These are phyloP conservation scores for Chaitophorus viminalis DNA, from an alignment of 2,888 invertebrate genomes.

Conservation along the genomic window DNA sequence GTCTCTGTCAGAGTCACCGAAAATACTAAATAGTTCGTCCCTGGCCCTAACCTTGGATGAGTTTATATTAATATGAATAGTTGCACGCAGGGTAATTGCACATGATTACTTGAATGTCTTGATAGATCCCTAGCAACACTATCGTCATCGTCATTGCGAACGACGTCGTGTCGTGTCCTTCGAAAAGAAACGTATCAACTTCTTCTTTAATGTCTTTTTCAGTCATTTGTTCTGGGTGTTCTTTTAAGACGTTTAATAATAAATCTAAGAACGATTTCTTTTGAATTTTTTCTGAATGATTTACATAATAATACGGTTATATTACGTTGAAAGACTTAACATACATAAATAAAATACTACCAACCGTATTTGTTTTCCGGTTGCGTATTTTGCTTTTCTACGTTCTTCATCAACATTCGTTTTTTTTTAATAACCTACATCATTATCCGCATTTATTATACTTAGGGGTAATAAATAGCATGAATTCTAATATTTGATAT, in stretches of 20 bases:
- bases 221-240: constrained; percentile 62
- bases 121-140: constrained; percentile 69
- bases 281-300: not conserved
- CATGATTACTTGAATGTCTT: constrained; percentile 66
- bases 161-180: constrained; percentile 72
- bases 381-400: not conserved
- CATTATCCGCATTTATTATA: too few relatives aligned
- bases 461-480: too few relatives aligned
- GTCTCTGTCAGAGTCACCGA: constrained; percentile 47
- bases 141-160: constrained; percentile 69
- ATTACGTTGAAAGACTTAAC: not conserved
- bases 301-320: not conserved
- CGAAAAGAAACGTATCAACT: constrained; percentile 65
- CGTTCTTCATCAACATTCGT: not conserved
- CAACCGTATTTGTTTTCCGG: not conserved
- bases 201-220: constrained; percentile 64
- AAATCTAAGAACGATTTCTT: constrained; percentile 63
- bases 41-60: constrained; percentile 5
- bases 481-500: too few relatives aligned
- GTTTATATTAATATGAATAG: not conserved
- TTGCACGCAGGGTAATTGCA: not conserved
- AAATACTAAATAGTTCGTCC: constrained; percentile 24
- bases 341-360: too few relatives aligned
- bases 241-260: constrained; percentile 62
- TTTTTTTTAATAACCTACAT: constrained; percentile 33